These are phyloP conservation scores for Stegodyphus mimosarum DNA, from an alignment of 1,140 invertebrate species.

Conservation along the genomic window DNA sequence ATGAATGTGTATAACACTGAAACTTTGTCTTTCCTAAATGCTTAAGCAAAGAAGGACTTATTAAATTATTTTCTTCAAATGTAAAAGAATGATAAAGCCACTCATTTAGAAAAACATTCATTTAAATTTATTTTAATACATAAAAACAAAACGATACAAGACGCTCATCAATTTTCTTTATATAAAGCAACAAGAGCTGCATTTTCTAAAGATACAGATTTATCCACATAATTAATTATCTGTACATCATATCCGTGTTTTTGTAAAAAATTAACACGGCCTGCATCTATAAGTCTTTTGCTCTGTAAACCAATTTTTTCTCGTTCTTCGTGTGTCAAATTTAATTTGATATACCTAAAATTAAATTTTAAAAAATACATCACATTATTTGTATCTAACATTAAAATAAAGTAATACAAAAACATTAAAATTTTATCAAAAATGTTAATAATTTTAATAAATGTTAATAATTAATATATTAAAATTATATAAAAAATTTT, in stretches of 20 bases:
- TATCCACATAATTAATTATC: slow-evolving; percentile 76
- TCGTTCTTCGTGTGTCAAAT: slow-evolving; percentile 70
- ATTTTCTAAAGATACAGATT: slow-evolving; percentile 80
- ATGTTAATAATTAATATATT: too few species aligned
- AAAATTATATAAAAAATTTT: too few species aligned
- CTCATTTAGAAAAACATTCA: too few species aligned
- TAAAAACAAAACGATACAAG: too few species aligned
- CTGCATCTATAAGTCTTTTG: slow-evolving; percentile 81
- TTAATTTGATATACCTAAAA: slow-evolving; percentile 64
- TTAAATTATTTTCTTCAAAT: too few species aligned
- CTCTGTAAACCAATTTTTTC: slow-evolving; percentile 78
- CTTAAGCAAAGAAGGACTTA: too few species aligned
- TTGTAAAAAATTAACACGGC: slow-evolving; percentile 76
- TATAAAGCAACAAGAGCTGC: slow-evolving; percentile 74
- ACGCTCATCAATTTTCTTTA: slow-evolving; percentile 14
- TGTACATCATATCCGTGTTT: slow-evolving; percentile 73
- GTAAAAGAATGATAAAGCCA: too few species aligned
- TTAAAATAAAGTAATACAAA: background rate
- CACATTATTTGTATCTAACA: background rate
- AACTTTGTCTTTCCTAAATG: too few species aligned
- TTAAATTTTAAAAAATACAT: background rate
- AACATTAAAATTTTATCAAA: background rate
- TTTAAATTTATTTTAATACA: too few species aligned
- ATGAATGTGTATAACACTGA: too few species aligned
- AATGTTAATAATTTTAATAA: too few species aligned